Percentiles rank a stretch among this genome's conserved stretches.
Conservation (phyloP, 2,113 vertebrate species). For the Seriola rivoliana region DNA sequence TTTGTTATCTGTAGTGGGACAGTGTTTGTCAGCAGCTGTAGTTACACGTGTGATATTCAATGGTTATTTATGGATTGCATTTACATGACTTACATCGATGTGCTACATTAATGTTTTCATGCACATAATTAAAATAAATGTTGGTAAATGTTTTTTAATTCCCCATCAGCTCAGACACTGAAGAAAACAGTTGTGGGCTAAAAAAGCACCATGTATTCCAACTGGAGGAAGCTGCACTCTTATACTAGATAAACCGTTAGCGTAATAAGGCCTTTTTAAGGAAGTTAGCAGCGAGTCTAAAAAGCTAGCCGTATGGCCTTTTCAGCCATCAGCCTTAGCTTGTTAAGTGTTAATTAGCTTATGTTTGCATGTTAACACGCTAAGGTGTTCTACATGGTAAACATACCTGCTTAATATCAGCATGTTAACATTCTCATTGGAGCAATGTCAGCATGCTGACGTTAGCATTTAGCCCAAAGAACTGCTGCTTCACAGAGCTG, state of each 20-base stretch:
- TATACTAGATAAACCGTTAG: not conserved
- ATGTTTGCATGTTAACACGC: not conserved
- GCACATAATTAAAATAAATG: not conserved
- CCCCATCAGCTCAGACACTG: not conserved
- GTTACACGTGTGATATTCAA: not conserved
- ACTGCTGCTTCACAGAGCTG: not conserved
- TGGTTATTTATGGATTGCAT: not conserved
- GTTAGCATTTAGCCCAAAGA: not conserved
- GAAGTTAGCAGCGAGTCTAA: not conserved
- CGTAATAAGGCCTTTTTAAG: not conserved
- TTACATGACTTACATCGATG: not conserved
- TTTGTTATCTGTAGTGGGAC: constrained; percentile 24
- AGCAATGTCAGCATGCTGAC: not conserved
- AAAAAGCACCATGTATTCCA: not conserved
- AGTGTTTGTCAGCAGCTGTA: constrained; percentile 11
- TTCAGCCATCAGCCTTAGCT: not conserved
- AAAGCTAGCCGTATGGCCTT: not conserved
- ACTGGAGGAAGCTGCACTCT: not conserved
- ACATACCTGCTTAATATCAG: not conserved
- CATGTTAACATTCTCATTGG: not conserved
- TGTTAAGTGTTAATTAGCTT: not conserved
- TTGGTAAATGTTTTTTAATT: not conserved
- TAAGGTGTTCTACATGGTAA: not conserved
- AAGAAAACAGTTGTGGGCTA: not conserved
- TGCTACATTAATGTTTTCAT: not conserved